Evolutionary conservation across 2,113 vertebrate species (phyloP).

Genomic region (Lophochroa leadbeateri): DNA sequence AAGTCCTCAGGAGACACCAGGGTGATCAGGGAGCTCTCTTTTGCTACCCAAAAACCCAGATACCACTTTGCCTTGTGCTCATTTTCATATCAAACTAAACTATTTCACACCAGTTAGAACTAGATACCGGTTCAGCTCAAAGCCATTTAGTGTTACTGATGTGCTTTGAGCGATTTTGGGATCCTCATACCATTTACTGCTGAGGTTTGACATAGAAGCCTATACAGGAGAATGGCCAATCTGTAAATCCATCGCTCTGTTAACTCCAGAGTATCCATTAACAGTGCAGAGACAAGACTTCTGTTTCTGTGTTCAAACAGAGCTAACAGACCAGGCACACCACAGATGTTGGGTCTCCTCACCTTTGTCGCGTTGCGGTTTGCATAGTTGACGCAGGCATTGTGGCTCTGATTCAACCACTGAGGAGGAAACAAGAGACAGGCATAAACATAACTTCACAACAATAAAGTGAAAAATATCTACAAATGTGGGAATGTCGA

Average conservation of each 20-base stretch:
- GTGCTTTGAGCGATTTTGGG: accelerated
- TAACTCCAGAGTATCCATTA: background rate
- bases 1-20: accelerated
- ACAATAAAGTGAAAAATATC: background rate
- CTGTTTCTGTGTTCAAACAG: background rate
- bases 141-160: accelerated
- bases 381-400: slow-evolving; percentile 93
- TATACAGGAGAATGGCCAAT: background rate
- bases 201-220: background rate
- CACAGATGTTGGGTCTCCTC: slow-evolving; percentile 17
- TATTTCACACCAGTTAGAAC: background rate
- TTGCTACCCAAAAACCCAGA: background rate
- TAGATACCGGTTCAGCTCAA: background rate
- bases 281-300: background rate
- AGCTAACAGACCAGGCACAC: background rate
- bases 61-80: background rate
- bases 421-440: slow-evolving; percentile 46
- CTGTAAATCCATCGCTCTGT: background rate
- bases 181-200: background rate
- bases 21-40: accelerated
- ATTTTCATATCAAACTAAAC: background rate
- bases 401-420: slow-evolving; percentile 98
- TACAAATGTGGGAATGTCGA: accelerated
- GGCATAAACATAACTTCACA: background rate
- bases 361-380: slow-evolving; percentile 95